Base-by-base conservation (phyloP, 2,888 invertebrate genomes). In the Idaea biselata region DNA sequence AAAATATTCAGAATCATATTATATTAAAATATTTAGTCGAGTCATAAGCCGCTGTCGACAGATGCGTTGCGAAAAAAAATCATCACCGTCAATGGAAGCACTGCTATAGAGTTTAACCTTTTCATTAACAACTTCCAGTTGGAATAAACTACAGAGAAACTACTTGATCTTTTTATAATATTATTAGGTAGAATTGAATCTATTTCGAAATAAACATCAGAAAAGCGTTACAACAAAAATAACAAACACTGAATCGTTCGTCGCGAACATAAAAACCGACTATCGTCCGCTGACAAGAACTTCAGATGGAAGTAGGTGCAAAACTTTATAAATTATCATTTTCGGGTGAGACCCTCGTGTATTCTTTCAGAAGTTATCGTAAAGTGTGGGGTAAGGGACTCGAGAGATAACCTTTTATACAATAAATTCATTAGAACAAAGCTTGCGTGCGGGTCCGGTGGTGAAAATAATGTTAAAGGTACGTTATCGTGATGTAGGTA, bases 351-450 rank as follows among this genome's bases (percentile, higher is more conserved):
- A 32, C 67, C 65, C 63, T 58, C 17, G 67, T 61, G 66, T 59
- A 59, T 65, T 63, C 66, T 63, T 61, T 59, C 59, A 62, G 62
- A 70, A 65, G 62, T 66, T 68, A 66, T 67, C 63, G 67, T 53
- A 60, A 60, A 63, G 61, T 64, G 59, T 18, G 16, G 61, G 58
- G 65, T 64, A 73, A 74, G 66, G 68, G 59, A 59, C 76, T 66
- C 73, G 16, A 53, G 80, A 77, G 81, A 76, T 77, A 76, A 76
- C 77, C 81, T 78, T 79, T 79, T 76, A 66, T 71, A 77, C 79
- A 77, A 84, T 88, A 87, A 87, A 88, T 87, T 86, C 78, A 88
- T 87, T 87, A 81, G 58, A 67, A 65, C 70, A 72, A 74, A 80
- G 74, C 76, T 77, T 63, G 65, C 61, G 64, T 60, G 68, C 54